Percentiles rank a stretch among this genome's conserved stretches.
Evolutionary conservation across 1,140 invertebrate genomes (phyloP).

Genomic region (Holotrichia oblita): DNA sequence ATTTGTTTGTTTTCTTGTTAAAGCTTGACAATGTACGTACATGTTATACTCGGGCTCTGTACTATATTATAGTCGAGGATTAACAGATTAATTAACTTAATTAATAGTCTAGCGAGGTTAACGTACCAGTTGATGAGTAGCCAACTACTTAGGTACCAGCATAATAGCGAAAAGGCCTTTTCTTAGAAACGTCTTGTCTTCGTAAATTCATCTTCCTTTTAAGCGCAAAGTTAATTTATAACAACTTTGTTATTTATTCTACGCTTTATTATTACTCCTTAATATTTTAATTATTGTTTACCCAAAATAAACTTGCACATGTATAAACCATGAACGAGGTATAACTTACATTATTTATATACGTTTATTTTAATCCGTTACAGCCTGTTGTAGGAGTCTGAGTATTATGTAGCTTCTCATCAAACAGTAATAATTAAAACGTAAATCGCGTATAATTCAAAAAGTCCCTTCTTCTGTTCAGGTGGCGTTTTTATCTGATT

Average conservation of each 20-base stretch:
- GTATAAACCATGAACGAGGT: no score
- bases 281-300: neutral
- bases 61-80: neutral
- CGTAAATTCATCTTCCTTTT: neutral
- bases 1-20: no score
- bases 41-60: neutral
- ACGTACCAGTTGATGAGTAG: neutral
- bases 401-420: no score
- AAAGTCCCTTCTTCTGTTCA: neutral
- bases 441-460: constrained; percentile 21
- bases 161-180: constrained; percentile 8
- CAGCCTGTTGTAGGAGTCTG: no score
- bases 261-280: neutral
- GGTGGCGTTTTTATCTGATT: constrained; percentile 32
- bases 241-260: neutral
- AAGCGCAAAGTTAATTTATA: constrained; percentile 10
- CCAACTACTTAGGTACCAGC: neutral
- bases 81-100: constrained; percentile 21
- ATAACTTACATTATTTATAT: no score
- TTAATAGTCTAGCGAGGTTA: neutral
- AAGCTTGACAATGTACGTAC: neutral
- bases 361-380: no score
- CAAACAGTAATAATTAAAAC: constrained; percentile 7
- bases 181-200: neutral
- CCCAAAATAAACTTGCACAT: no score